Conservation (phyloP, 2,113 vertebrate genomes). For the Aptenodytes forsteri region DNA sequence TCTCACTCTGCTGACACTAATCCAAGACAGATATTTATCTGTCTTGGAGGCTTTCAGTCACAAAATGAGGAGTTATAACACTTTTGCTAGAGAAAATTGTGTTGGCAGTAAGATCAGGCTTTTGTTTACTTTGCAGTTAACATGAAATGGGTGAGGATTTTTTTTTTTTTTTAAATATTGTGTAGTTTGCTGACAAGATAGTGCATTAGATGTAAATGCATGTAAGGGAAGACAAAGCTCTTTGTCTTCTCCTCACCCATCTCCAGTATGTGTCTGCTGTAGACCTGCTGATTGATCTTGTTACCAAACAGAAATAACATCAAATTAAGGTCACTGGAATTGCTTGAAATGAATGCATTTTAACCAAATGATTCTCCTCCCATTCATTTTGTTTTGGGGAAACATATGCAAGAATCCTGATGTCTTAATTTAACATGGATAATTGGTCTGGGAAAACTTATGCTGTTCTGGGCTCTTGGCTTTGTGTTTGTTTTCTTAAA, state of each 20-base stretch:
- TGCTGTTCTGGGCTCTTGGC: neutral
- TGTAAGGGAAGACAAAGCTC: neutral
- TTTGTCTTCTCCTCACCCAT: neutral
- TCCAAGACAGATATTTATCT: neutral
- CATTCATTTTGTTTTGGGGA: neutral
- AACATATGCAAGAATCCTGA: conserved; percentile 8
- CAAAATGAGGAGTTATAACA: neutral
- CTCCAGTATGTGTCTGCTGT: neutral
- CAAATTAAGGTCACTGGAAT: neutral
- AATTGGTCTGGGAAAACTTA: conserved; percentile 36
- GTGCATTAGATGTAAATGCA: neutral
- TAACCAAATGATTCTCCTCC: neutral
- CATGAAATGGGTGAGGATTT: neutral
- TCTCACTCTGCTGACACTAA: neutral
- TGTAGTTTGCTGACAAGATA: neutral
- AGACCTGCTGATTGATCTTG: neutral
- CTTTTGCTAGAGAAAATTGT: neutral
- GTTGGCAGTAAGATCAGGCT: neutral
- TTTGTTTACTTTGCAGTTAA: neutral
- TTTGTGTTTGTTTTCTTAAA: conserved; percentile 66
- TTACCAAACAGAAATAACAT: neutral
- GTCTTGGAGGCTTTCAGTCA: neutral
- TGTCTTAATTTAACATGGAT: conserved; percentile 37
- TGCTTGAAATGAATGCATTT: neutral
- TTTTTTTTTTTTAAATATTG: neutral